Conservation (phyloP, 2,797 vertebrate species). For the Champsocephalus esox region DNA sequence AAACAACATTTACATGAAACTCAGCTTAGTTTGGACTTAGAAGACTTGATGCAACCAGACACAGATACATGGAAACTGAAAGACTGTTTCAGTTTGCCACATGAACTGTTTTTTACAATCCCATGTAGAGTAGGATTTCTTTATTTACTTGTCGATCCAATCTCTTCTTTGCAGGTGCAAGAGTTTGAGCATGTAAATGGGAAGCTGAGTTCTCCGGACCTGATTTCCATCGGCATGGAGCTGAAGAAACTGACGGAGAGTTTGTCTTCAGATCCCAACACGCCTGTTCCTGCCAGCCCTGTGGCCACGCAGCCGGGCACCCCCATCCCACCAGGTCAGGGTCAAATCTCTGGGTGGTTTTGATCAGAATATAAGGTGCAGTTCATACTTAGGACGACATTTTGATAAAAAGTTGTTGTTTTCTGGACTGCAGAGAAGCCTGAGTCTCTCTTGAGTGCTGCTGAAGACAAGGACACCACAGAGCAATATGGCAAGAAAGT, state of each 20-base stretch:
- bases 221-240: constrained; percentile 90
- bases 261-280: constrained; percentile 94
- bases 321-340: constrained; percentile 87
- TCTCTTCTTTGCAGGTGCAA: constrained; percentile 87
- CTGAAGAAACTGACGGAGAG: constrained; percentile 90
- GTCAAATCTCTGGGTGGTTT: background rate
- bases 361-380: constrained; percentile 11
- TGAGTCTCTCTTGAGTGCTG: constrained; percentile 80
- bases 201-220: constrained; percentile 94
- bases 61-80: too few species aligned
- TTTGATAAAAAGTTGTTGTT: constrained; percentile 14
- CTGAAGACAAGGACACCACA: constrained; percentile 90
- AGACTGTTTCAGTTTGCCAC: background rate
- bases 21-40: constrained; percentile 4
- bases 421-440: constrained; percentile 86
- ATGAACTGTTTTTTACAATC: background rate
- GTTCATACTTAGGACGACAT: background rate
- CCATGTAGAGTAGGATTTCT: background rate
- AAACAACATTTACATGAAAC: background rate
- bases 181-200: constrained; percentile 98
- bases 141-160: too few species aligned
- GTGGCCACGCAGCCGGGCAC: constrained; percentile 84
- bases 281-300: constrained; percentile 92
- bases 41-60: background rate
- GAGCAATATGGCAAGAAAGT: constrained; percentile 86